Evolutionary conservation across 2,797 vertebrate genomes (phyloP), one percentile per base, ranked within the genome.

Genomic region (Glyptemys insculpta): DNA sequence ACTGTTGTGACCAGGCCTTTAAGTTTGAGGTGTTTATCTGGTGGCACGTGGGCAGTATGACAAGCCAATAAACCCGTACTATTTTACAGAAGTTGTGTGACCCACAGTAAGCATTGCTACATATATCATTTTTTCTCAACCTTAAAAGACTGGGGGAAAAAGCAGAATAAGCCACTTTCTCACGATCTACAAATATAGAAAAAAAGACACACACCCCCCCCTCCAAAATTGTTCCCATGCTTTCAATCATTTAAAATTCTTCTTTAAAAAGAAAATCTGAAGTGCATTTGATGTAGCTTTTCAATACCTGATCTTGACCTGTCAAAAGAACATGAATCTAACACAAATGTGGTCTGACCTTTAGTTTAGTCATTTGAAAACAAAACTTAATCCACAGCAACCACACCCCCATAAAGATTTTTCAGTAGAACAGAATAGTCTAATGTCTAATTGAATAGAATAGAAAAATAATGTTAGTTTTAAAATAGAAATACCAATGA

Each of bases 351-450:
- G 25, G 90, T 68, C 41, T 57, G 79, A 89, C 41, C 50, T 62
- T 62, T 41, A 88, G 31, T 34, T 56, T 65, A 86, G 53, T 31
- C 57, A 84, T 65, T 44, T 84, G 59, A 91, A 96, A 94, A 79
- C 50, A 95, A 87, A 88, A 90, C n/a, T 47, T 94, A 79, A 65
- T 91, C 62, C 50, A 88, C 23, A 50, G n/a, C 59, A 92, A 85
- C 18, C 81, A 90, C 59, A 91, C 19, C 44, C 29, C 53, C n/a
- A 56, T 31, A 79, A 96, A 91, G 12, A 85, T 84, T 65, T 65
- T 44, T 79, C 85, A 94, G 53, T 78, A 44, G 81, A 95, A 81
- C 10, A 72, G 3, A 83, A 52, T 25, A 79, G 21, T 54, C 54
- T 25, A 54, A 57, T 27, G 56, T 87, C 80, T 88, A 49, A 62